Percentiles rank a stretch among this genome's conserved stretches.
Evolutionary conservation across 2,797 vertebrate genomes (phyloP).

Genomic region (Syngnathus rostellatus): DNA sequence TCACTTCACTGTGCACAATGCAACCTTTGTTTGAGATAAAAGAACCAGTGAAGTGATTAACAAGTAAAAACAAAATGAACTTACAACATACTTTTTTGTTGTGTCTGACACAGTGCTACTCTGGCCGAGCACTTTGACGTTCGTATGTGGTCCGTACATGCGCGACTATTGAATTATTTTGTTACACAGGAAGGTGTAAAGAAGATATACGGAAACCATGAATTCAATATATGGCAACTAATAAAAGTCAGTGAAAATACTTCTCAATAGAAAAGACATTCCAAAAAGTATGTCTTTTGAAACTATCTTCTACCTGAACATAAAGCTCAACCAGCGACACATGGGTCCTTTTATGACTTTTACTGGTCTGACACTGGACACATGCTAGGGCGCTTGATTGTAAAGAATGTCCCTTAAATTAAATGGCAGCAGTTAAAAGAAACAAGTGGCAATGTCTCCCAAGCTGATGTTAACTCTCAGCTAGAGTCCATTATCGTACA

Average conservation of each 20-base stretch:
- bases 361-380: constrained; percentile 1
- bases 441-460: constrained; percentile 4
- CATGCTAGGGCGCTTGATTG: not conserved
- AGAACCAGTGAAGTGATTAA: too few species aligned
- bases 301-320: not conserved
- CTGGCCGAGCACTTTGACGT: too few species aligned
- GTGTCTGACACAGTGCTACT: too few species aligned
- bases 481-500: not conserved
- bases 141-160: too few species aligned
- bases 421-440: not conserved
- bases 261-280: not conserved
- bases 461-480: constrained; percentile 2
- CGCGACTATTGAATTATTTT: too few species aligned
- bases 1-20: too few species aligned
- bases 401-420: constrained; percentile 4
- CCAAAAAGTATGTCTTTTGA: not conserved
- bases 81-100: too few species aligned
- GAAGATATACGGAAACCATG: not conserved
- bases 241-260: not conserved
- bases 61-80: too few species aligned
- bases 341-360: not conserved
- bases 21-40: too few species aligned
- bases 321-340: not conserved
- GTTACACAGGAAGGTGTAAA: too few species aligned
- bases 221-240: not conserved